Evolutionary conservation across 2,888 invertebrate species (phyloP), one percentile per base, ranked within the genome.

Genomic region (Lamproptera curius): DNA sequence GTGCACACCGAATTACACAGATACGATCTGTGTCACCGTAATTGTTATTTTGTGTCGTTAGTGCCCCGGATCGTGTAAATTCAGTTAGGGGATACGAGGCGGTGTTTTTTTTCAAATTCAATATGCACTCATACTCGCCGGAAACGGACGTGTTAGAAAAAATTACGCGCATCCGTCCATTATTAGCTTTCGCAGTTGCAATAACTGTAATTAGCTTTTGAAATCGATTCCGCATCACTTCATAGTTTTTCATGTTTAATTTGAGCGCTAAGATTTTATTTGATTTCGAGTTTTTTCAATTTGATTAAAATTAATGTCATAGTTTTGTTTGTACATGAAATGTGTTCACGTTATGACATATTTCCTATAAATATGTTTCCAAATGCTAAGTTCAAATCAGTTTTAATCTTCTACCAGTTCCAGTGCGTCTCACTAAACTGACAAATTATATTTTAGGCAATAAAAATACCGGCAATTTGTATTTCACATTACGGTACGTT

Each of bases 1-100:
- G 76, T 76, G 70, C 70, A 69, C 70, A 73, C 75, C 69, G 72
- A 84, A 87, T 87, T 83, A 86, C 70, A 51, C 56, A 74, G 87
- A 87, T 87, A 85, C 57, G 67, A 87, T 87, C 87, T 79, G 67
- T 76, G 78, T 77, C 79, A 70, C 69, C 69, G 73, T 85, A 82
- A 85, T 85, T 85, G 83, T 86, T 79, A 83, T 81, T 84, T 77
- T 71, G 71, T 65, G 84, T 82, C 84, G 85, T 86, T 87, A 82
- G 81, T 79, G 70, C 71, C 76, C 67, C 59, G 70, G 67, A 71
- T 81, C 76, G 85, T 75, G 84, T 82, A 76, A 86, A 86, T 84
- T 86, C 81, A 81, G 85, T 85, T 86, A 86, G 80, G 81, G 78
- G 67, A 70, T 73, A 73, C 66, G 70, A 72, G 37, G 35, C 20